Evolutionary conservation across 1,140 invertebrate genomes (phyloP).

Genomic region (Hypothenemus hampei): DNA sequence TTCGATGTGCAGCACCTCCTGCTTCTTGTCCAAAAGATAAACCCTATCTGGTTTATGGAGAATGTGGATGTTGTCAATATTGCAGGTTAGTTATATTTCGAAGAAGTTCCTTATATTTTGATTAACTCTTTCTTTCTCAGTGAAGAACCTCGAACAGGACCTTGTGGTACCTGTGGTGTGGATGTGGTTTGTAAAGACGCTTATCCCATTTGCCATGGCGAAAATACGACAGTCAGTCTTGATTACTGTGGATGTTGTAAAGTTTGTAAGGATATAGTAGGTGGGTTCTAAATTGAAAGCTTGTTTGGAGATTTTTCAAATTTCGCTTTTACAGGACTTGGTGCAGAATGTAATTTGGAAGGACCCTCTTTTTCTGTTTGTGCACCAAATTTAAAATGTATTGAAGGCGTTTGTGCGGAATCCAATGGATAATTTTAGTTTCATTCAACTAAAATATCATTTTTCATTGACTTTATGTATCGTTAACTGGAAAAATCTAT

Average conservation of each 20-base stretch:
- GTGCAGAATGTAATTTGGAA: neutral
- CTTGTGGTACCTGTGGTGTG: conserved; percentile 11
- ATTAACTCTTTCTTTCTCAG: conserved; percentile 12
- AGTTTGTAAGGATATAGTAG: conserved; percentile 12
- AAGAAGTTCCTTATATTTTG: neutral
- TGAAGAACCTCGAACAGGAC: conserved; percentile 7
- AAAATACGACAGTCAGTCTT: conserved; percentile 12
- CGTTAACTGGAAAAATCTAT: no score
- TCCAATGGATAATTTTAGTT: no score
- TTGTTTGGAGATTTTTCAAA: neutral
- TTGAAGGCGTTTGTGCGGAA: neutral
- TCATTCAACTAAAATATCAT: no score
- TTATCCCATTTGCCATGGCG: conserved; percentile 5
- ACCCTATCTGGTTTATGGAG: conserved; percentile 12
- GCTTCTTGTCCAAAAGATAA: conserved; percentile 6
- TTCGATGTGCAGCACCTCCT: conserved; percentile 11
- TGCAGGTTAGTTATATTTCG: conserved; percentile 9
- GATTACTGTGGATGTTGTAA: conserved; percentile 23
- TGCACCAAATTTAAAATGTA: neutral
- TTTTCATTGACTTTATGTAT: no score
- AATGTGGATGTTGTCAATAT: conserved; percentile 20
- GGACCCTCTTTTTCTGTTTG: conserved; percentile 1
- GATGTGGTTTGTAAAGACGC: conserved; percentile 13
- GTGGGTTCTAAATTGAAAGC: conserved; percentile 11
- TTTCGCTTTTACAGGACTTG: conserved; percentile 5